These are phyloP conservation scores for Litocranius walleri DNA, from an alignment of 2,113 vertebrate species.

Conservation along the genomic window DNA sequence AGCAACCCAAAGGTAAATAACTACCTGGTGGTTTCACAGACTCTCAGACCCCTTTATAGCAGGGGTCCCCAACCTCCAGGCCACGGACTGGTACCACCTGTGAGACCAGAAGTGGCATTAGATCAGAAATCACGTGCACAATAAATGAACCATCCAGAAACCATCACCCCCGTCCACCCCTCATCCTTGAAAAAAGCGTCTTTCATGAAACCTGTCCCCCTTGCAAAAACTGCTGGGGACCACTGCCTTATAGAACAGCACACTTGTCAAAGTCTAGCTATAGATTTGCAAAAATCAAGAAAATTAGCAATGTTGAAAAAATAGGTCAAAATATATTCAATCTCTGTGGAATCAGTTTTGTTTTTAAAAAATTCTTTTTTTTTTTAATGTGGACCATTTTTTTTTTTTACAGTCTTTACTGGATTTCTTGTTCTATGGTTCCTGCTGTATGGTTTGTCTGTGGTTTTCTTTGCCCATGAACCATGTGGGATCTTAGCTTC, in stretches of 20 bases:
- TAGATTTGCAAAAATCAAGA: not conserved
- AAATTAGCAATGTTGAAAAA: not conserved
- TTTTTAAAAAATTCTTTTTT: rapidly evolving
- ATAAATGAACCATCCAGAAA: not conserved
- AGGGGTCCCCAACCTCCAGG: not conserved
- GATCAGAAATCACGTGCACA: not conserved
- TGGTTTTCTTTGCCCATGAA: not conserved
- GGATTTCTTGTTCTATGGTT: not conserved
- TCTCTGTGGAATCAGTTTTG: not conserved
- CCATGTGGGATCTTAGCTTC: not conserved
- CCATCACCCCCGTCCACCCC: not conserved
- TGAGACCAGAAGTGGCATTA: not conserved
- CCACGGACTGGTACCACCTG: not conserved
- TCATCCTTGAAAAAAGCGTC: not conserved
- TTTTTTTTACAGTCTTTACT: not conserved
- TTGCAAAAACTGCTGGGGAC: not conserved
- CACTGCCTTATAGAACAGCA: not conserved
- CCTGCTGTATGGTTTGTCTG: not conserved
- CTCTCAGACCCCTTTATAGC: not conserved
- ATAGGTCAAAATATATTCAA: not conserved
- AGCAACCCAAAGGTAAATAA: not conserved
- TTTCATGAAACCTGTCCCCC: not conserved
- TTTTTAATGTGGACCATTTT: not conserved
- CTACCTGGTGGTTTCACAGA: not conserved
- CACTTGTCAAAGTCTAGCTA: not conserved